Evolutionary conservation across 2,888 invertebrate genomes (phyloP).

Genomic region (Rhagium mordax): DNA sequence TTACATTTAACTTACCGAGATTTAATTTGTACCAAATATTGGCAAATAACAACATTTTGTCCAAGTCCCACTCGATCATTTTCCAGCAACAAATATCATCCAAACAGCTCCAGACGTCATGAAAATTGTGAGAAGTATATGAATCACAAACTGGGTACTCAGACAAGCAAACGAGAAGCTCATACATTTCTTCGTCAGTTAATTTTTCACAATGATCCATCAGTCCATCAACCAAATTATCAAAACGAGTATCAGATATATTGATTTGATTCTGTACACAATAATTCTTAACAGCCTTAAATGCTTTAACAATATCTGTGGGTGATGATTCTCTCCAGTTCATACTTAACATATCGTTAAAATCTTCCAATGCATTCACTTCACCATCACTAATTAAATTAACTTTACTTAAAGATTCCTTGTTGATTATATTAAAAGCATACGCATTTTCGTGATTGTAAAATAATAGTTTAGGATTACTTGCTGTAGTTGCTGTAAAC

Average conservation of each 20-base stretch:
- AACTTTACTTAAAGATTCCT: slow-evolving; percentile 16
- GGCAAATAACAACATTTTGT: slow-evolving; percentile 74
- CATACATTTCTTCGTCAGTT: slow-evolving; percentile 74
- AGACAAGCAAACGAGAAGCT: slow-evolving; percentile 71
- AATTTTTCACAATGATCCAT: slow-evolving; percentile 73
- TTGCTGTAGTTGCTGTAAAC: slow-evolving; percentile 3
- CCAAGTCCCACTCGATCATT: slow-evolving; percentile 71
- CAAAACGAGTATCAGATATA: slow-evolving; percentile 63
- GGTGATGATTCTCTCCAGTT: slow-evolving; percentile 59
- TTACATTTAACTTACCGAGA: slow-evolving; percentile 57
- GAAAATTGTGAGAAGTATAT: slow-evolving; percentile 74
- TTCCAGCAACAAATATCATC: slow-evolving; percentile 76
- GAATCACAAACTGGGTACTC: slow-evolving; percentile 73
- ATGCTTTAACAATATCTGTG: slow-evolving; percentile 61
- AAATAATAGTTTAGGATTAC: too few species aligned
- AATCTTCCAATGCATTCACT: slow-evolving; percentile 35
- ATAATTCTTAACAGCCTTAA: slow-evolving; percentile 58
- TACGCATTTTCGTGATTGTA: slow-evolving; percentile 40
- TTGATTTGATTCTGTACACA: slow-evolving; percentile 59
- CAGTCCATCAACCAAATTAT: slow-evolving; percentile 67
- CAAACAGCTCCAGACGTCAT: slow-evolving; percentile 78
- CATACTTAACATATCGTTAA: slow-evolving; percentile 45
- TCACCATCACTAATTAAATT: not conserved
- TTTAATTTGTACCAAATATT: slow-evolving; percentile 78
- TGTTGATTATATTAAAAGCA: slow-evolving; percentile 43